These are phyloP conservation scores for Whitmania pigra DNA, from an alignment of 1,140 invertebrate species.

Conservation along the genomic window DNA sequence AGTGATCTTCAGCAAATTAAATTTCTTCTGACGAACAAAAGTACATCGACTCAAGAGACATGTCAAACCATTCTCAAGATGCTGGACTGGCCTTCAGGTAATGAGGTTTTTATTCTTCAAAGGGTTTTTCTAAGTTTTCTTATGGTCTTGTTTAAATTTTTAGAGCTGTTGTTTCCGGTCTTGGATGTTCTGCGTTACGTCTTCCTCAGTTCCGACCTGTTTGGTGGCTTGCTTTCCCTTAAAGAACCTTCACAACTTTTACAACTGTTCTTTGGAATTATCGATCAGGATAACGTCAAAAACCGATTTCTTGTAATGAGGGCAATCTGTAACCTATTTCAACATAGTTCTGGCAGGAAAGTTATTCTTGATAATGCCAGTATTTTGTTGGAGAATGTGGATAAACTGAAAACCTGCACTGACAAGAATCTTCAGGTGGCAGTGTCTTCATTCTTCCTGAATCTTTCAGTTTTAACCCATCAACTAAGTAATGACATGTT, in stretches of 20 bases:
- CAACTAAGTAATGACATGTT: constrained; percentile 41
- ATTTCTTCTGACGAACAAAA: neutral
- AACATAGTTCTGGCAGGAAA: constrained; percentile 29
- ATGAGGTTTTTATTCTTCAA: neutral
- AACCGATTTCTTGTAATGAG: constrained; percentile 67
- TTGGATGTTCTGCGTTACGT: constrained; percentile 69
- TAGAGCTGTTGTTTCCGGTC: constrained; percentile 59
- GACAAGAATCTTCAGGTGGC: constrained; percentile 54
- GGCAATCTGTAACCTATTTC: constrained; percentile 62
- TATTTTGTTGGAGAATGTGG: constrained; percentile 25
- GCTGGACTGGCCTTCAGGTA: neutral
- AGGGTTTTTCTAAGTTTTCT: constrained; percentile 1
- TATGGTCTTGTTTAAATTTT: too few relatives aligned
- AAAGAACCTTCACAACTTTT: constrained; percentile 29
- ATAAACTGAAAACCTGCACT: constrained; percentile 22
- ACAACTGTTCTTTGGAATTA: constrained; percentile 28
- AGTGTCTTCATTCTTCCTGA: constrained; percentile 63
- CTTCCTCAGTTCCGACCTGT: constrained; percentile 52
- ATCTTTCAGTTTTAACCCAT: constrained; percentile 49
- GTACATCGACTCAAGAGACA: neutral
- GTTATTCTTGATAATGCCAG: constrained; percentile 27
- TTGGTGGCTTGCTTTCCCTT: constrained; percentile 29
- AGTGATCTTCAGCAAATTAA: constrained; percentile 15
- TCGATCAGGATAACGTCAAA: constrained; percentile 41
- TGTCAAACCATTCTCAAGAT: neutral